A percentile compares a stretch with the other conserved stretches of the same genome.
phyloP scores from a whole-genome alignment of 2,797 vertebrate species.

The Sebastes paucispinis region DNA sequence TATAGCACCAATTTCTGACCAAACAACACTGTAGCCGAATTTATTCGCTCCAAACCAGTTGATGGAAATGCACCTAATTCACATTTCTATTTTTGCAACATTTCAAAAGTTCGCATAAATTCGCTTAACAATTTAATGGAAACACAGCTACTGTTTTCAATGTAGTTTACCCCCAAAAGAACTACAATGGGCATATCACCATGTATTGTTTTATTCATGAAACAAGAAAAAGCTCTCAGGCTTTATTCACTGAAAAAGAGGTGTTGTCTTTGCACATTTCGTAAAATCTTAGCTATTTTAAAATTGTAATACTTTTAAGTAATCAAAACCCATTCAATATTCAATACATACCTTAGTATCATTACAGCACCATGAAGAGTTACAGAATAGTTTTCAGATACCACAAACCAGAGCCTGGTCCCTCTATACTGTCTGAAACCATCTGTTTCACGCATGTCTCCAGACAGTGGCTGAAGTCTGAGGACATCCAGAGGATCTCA shows the following conservation, averaged over 20 bases:
- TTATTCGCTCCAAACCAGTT: too few relatives aligned
- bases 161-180: background rate
- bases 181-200: background rate
- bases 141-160: background rate
- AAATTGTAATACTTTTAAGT: background rate
- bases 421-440: background rate
- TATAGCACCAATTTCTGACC: too few relatives aligned
- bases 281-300: background rate
- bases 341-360: background rate
- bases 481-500: constrained; percentile 98
- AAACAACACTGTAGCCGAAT: too few relatives aligned
- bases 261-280: background rate
- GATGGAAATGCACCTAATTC: too few relatives aligned
- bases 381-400: background rate
- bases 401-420: background rate
- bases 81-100: too few relatives aligned
- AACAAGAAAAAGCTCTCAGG: background rate
- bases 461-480: constrained; percentile 98
- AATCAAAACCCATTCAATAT: background rate
- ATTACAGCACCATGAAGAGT: background rate
- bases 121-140: too few relatives aligned
- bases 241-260: background rate
- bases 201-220: background rate
- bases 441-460: constrained; percentile 54
- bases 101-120: accelerated